These are phyloP conservation scores for Entomobrya multifasciata DNA, from an alignment of 2,888 invertebrate genomes.

Conservation along the genomic window DNA sequence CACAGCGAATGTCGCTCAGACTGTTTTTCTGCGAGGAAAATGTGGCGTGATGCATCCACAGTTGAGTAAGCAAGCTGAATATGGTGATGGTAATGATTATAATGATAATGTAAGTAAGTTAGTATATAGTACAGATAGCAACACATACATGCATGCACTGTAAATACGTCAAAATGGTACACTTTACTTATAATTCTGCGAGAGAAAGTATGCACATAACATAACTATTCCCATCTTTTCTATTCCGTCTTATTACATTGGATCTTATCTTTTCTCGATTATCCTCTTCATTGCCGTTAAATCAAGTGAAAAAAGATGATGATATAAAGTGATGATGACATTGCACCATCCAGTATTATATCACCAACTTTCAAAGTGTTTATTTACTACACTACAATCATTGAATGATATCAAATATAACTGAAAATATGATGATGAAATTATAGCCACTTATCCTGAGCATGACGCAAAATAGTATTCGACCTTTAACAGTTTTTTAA, in stretches of 20 bases:
- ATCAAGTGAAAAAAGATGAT: not conserved
- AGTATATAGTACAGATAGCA: not conserved
- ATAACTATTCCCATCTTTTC: conserved; percentile 14
- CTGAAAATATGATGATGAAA: not conserved
- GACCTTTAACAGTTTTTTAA: no score
- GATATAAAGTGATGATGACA: not conserved
- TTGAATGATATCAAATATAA: conserved; percentile 21
- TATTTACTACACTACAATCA: not conserved
- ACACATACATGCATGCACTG: no score
- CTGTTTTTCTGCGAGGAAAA: not conserved
- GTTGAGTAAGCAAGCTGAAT: conserved; percentile 41
- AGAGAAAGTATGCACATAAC: not conserved
- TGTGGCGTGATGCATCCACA: conserved; percentile 14
- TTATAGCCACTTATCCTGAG: no score
- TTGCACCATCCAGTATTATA: not conserved
- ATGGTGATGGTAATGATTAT: conserved; percentile 14
- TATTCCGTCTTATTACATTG: not conserved
- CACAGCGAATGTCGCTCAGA: not conserved
- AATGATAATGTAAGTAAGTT: not conserved
- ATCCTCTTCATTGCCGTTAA: not conserved
- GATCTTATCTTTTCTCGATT: not conserved
- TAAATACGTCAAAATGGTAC: not conserved
- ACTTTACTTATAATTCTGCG: conserved; percentile 23
- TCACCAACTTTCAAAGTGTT: conserved; percentile 20
- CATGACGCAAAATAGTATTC: no score